A percentile compares a stretch with the other conserved stretches of the same genome.
These are phyloP conservation scores for Stomatorhinus ivindoensis DNA, from an alignment of 2,113 vertebrate genomes.

Conservation along the genomic window DNA sequence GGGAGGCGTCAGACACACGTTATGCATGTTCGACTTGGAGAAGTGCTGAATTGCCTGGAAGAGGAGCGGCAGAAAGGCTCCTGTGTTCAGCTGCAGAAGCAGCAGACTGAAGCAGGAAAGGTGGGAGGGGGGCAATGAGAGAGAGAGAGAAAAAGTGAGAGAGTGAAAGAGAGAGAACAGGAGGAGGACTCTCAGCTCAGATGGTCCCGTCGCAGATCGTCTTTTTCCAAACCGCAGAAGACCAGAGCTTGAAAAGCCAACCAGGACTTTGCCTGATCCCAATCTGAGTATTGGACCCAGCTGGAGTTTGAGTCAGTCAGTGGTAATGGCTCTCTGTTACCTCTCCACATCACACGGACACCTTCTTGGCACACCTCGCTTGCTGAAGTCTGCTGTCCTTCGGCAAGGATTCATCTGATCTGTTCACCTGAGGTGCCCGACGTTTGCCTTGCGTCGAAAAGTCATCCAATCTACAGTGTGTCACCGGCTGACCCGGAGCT, in stretches of 20 bases:
- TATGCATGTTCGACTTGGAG: not conserved
- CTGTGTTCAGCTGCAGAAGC: slow-evolving; percentile 3
- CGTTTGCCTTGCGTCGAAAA: not conserved
- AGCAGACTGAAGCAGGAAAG: slow-evolving; percentile 5
- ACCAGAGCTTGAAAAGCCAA: not conserved
- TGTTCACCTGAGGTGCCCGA: not conserved
- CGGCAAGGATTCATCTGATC: not conserved
- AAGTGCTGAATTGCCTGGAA: slow-evolving; percentile 26
- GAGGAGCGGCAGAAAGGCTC: slow-evolving; percentile 22
- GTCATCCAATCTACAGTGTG: not conserved
- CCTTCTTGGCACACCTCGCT: not conserved
- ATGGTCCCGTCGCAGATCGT: not conserved
- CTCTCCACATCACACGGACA: not conserved
- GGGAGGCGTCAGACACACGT: not conserved
- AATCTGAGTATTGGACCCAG: not conserved
- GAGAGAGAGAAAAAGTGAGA: slow-evolving; percentile 40
- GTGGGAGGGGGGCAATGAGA: slow-evolving; percentile 33
- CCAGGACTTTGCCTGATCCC: not conserved
- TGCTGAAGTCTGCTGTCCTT: not conserved
- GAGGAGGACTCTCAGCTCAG: slow-evolving; percentile 22
- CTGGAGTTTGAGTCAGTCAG: not conserved
- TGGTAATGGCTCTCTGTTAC: not conserved
- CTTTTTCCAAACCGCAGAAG: not conserved
- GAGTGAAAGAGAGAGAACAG: slow-evolving; percentile 39
- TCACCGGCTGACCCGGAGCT: not conserved